Percentiles rank a stretch among this genome's conserved stretches.
Evolutionary conservation across 2,888 invertebrate species (phyloP).

Genomic region (Acronicta leporina): DNA sequence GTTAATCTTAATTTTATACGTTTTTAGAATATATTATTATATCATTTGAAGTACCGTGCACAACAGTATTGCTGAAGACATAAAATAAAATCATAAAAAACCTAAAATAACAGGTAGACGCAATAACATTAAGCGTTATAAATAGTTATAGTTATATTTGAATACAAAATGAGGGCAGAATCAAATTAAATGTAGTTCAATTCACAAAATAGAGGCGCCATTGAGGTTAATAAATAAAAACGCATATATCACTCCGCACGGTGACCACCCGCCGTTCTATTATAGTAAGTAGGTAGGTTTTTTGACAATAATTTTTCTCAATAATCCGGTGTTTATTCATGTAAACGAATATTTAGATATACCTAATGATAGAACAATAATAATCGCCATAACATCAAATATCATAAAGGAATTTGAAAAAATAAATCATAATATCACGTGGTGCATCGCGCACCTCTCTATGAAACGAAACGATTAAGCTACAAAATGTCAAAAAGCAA

Average conservation of each 20-base stretch:
- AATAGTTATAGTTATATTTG: conserved; percentile 39
- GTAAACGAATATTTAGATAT: conserved; percentile 59
- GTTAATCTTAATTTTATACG: too few species aligned
- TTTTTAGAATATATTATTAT: not conserved
- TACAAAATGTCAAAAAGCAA: conserved; percentile 89
- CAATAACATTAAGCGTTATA: conserved; percentile 30
- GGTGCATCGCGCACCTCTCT: conserved; percentile 79
- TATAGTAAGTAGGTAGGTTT: conserved; percentile 62
- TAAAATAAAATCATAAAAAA: conserved; percentile 2
- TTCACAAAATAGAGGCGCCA: conserved; percentile 62
- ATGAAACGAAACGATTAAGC: conserved; percentile 83
- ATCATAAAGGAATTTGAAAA: conserved; percentile 42
- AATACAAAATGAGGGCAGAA: conserved; percentile 51
- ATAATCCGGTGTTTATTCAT: conserved; percentile 64
- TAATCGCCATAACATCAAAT: conserved; percentile 25
- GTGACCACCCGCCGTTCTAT: conserved; percentile 75
- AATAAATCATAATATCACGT: conserved; percentile 69
- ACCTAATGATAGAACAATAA: conserved; percentile 46
- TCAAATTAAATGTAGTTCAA: conserved; percentile 57
- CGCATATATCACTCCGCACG: conserved; percentile 73
- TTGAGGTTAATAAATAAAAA: conserved; percentile 70
- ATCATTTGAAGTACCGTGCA: too few species aligned
- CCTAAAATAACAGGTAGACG: conserved; percentile 2
- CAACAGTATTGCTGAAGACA: not conserved
- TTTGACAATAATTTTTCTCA: conserved; percentile 69